Base-by-base conservation (phyloP, 1,140 invertebrate species). In the Rhizoglyphus robini region DNA sequence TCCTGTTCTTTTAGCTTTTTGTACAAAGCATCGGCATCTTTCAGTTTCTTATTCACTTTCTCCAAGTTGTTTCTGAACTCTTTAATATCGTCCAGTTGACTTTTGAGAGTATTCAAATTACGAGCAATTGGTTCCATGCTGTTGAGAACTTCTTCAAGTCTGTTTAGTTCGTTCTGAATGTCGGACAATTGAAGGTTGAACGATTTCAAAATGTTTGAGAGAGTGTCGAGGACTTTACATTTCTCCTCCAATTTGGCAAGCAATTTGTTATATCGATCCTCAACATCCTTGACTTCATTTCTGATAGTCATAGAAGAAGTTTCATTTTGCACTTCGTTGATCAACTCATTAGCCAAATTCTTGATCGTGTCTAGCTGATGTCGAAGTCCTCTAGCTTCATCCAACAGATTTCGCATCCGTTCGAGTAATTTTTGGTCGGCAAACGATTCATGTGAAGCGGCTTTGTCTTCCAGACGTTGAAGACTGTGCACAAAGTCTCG, bases 21-120 rank as follows among this genome's bases (percentile, higher is more conserved):
- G 84, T 15, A 84, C 84, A 69, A 84, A 87, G 72, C 85, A 86
- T 89, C 87, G 61, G 88, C 86, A 72, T 92, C 88, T 63, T 93
- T 92, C 25, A 96, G 79, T 76, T 92, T 88, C 38, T 73, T 69
- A 29, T 78, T 92, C 49, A 92, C 94, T 75, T 94, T 92, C 80
- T 97, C 92, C 68, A 96, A 89, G 69, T 95, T 89, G 60, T 86
- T 81, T 77, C 96, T 96, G 81, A 96, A 94, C 60, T 83, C 80
- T 74, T 92, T 90, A 5, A 98, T 81, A 71, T 96, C 89, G 54
- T 85, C 83, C 72, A 96, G 95, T 77, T 98, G 94, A 66, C 83
- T 82, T 77, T 96, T 96, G 25, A 98, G 90, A 18, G 88, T 86
- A 72, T 91, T 88, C 73, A 95, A 96, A 72, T 96, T 92, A 27